Evolutionary conservation across 53 echinoderm and acorn worm genomes (phyloP).

Genomic region (Mesocentrotus franciscanus): DNA sequence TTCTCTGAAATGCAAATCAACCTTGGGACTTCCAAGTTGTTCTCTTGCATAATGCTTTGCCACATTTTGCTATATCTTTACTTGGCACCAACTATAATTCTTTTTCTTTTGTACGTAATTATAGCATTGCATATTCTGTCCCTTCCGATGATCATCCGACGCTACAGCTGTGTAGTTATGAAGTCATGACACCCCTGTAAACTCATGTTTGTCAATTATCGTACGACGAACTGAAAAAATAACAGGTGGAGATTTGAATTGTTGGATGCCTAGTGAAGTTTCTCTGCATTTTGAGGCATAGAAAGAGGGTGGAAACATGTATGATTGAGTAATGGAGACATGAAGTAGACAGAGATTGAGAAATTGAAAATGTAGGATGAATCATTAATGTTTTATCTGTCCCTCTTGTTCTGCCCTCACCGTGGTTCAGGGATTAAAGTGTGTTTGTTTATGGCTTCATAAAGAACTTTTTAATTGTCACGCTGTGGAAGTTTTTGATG

Average conservation of each 20-base stretch:
- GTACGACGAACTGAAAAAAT: conserved; percentile 33
- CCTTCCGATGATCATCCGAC: neutral
- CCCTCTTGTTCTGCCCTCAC: too few species aligned
- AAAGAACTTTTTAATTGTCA: neutral
- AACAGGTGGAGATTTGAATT: conserved; percentile 20
- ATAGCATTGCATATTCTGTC: neutral
- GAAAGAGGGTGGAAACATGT: neutral
- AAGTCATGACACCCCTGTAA: conserved; percentile 8
- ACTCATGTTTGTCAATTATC: conserved; percentile 35
- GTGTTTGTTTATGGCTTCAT: neutral
- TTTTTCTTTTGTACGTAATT: neutral
- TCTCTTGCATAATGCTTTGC: neutral
- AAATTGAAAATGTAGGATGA: neutral
- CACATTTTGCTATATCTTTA: neutral
- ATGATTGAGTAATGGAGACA: neutral
- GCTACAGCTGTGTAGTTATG: conserved; percentile 12
- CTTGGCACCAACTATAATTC: neutral
- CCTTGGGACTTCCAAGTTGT: neutral
- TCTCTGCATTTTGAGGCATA: neutral
- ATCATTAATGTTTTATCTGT: neutral
- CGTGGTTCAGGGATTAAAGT: neutral
- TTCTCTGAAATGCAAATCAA: neutral
- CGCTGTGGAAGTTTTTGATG: conserved; percentile 44
- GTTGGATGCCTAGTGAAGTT: neutral
- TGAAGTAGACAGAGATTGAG: neutral